A percentile compares a stretch with the other conserved stretches of the same genome.
Conservation (phyloP, 2,797 vertebrate genomes). For the Rhynchonycteris naso region DNA sequence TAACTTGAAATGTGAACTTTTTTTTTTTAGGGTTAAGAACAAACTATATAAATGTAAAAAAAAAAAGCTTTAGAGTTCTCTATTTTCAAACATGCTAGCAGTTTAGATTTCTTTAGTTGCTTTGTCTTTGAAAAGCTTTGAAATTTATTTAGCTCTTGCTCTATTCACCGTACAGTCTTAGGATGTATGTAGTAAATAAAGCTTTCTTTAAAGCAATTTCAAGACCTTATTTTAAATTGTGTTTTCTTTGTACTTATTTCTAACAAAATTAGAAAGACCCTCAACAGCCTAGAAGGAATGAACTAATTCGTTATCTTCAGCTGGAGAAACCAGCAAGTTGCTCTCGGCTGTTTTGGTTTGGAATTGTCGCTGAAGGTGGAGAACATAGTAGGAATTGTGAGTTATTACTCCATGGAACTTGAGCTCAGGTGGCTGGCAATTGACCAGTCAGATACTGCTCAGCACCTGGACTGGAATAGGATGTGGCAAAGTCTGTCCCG, state of each 20-base stretch:
- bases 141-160: constrained; percentile 89
- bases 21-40: constrained; percentile 89
- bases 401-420: not conserved
- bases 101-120: constrained; percentile 89
- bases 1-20: constrained; percentile 89
- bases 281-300: not conserved
- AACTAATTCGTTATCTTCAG: not conserved
- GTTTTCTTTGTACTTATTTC: not conserved
- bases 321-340: not conserved
- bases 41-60: constrained; percentile 86
- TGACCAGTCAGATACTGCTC: not conserved
- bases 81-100: constrained; percentile 90
- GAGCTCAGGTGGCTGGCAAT: not conserved
- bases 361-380: not conserved
- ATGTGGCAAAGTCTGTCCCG: not conserved
- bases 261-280: not conserved
- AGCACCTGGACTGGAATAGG: not conserved
- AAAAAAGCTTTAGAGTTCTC: constrained; percentile 86
- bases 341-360: not conserved
- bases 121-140: constrained; percentile 87
- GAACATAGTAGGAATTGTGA: not conserved
- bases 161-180: constrained; percentile 93
- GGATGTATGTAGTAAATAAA: constrained; percentile 95
- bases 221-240: constrained; percentile 73
- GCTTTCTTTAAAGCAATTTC: constrained; percentile 90